phyloP scores from a whole-genome alignment of 2,797 vertebrate species.

The Harpagifer antarcticus region DNA sequence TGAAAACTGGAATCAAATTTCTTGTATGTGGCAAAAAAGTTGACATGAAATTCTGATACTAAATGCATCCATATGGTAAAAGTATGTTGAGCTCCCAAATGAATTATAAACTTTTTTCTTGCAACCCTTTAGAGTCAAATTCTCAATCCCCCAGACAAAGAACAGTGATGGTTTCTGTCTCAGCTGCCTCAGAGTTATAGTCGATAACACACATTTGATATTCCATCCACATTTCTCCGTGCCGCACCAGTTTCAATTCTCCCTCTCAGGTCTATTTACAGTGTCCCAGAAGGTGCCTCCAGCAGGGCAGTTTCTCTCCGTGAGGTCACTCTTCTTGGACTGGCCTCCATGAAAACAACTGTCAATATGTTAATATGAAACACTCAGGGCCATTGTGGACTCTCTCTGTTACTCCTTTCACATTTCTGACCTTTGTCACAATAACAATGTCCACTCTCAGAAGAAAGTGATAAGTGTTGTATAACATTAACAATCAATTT shows the following conservation, averaged over 20 bases:
- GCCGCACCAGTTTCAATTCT: conserved; percentile 82
- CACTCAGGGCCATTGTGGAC: conserved; percentile 63
- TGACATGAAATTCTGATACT: not conserved
- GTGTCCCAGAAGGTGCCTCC: conserved; percentile 80
- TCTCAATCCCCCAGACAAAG: conserved; percentile 39
- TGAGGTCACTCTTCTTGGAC: conserved; percentile 79
- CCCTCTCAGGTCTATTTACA: conserved; percentile 83
- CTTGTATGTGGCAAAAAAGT: not conserved
- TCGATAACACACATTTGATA: conserved; percentile 77
- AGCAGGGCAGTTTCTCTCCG: conserved; percentile 80
- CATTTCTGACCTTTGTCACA: conserved; percentile 45
- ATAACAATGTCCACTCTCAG: conserved; percentile 19
- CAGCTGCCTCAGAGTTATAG: conserved; percentile 52
- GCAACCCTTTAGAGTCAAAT: conserved; percentile 10
- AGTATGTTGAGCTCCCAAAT: not conserved
- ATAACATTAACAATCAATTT: conserved; percentile 7
- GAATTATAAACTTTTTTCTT: conserved; percentile 2
- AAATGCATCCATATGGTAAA: not conserved
- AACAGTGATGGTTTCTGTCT: conserved; percentile 43
- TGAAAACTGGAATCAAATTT: not conserved
- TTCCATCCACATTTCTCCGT: conserved; percentile 79
- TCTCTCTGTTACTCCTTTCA: conserved; percentile 47
- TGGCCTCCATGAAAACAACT: conserved; percentile 76
- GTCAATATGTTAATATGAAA: conserved; percentile 86
- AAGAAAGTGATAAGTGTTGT: conserved; percentile 7